A percentile compares a stretch with the other conserved stretches of the same genome.
Evolutionary conservation across 1,140 invertebrate genomes (phyloP).

Genomic region (Patella vulgata): DNA sequence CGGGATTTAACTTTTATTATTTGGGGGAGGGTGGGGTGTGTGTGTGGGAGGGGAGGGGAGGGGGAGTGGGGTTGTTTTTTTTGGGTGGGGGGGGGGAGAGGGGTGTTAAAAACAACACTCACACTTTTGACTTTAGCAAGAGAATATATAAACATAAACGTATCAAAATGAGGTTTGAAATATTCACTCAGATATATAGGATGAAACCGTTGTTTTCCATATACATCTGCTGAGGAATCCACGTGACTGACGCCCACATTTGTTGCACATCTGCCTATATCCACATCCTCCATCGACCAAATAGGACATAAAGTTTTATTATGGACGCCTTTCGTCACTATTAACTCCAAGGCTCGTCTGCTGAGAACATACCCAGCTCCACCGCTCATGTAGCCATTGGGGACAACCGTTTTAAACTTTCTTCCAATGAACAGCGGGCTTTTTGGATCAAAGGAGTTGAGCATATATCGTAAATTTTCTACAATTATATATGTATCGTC

Average conservation of each 20-base stretch:
- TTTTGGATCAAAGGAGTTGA: conserved; percentile 20
- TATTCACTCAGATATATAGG: too few species aligned
- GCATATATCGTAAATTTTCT: conserved; percentile 60
- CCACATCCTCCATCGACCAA: conserved; percentile 88
- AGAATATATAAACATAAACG: too few species aligned
- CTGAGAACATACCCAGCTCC: conserved; percentile 84
- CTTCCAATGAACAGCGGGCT: conserved; percentile 56
- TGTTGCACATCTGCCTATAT: conserved; percentile 91
- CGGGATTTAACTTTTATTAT: too few species aligned
- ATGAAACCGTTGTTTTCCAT: conserved; percentile 70
- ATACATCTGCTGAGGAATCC: conserved; percentile 84
- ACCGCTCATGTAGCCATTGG: conserved; percentile 50
- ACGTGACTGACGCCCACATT: conserved; percentile 87
- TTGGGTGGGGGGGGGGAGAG: too few species aligned
- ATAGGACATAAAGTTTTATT: conserved; percentile 70
- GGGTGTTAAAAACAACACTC: too few species aligned
- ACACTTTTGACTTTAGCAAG: too few species aligned
- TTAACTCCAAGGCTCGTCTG: conserved; percentile 26
- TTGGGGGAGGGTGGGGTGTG: too few species aligned
- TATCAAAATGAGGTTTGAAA: too few species aligned
- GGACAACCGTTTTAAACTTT: conserved; percentile 45
- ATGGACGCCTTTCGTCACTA: conserved; percentile 68
- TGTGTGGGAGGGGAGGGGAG: too few species aligned
- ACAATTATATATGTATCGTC: conserved; percentile 79
- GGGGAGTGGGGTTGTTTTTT: too few species aligned